Conservation (phyloP, 2,888 invertebrate species). For the Stenodera caucasica region DNA sequence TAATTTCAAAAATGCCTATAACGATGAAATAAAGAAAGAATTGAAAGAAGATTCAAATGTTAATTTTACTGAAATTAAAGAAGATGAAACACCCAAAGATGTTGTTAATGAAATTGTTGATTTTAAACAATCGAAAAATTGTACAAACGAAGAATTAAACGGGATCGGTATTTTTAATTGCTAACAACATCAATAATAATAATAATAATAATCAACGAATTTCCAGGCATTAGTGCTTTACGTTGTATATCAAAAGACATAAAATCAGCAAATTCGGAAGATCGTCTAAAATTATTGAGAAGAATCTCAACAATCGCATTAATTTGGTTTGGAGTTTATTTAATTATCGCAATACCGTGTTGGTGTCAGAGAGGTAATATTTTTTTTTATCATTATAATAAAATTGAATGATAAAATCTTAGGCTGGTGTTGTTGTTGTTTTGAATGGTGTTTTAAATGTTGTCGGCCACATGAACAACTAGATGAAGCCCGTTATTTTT, state of each 20-base stretch:
- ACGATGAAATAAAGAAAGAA: constrained; percentile 48
- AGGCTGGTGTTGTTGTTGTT: constrained; percentile 70
- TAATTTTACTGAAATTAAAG: constrained; percentile 53
- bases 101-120: constrained; percentile 49
- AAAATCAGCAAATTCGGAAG: constrained; percentile 39
- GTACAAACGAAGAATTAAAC: constrained; percentile 55
- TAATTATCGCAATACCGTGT: constrained; percentile 55
- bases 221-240: constrained; percentile 46
- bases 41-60: constrained; percentile 50
- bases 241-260: constrained; percentile 54
- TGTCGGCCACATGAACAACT: constrained; percentile 62
- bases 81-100: constrained; percentile 52
- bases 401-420: constrained; percentile 21
- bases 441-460: constrained; percentile 60
- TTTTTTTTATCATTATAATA: constrained; percentile 11
- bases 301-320: constrained; percentile 48
- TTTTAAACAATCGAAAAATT: constrained; percentile 53
- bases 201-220: constrained; percentile 17
- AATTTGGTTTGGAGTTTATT: constrained; percentile 56
- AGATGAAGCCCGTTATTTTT: constrained; percentile 60
- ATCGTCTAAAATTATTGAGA: constrained; percentile 33
- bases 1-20: constrained; percentile 56
- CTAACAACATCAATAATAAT: no score
- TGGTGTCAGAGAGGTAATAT: constrained; percentile 59
- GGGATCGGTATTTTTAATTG: constrained; percentile 50